Evolutionary conservation across 2,113 vertebrate species (phyloP).

Genomic region (Elephas maximus): DNA sequence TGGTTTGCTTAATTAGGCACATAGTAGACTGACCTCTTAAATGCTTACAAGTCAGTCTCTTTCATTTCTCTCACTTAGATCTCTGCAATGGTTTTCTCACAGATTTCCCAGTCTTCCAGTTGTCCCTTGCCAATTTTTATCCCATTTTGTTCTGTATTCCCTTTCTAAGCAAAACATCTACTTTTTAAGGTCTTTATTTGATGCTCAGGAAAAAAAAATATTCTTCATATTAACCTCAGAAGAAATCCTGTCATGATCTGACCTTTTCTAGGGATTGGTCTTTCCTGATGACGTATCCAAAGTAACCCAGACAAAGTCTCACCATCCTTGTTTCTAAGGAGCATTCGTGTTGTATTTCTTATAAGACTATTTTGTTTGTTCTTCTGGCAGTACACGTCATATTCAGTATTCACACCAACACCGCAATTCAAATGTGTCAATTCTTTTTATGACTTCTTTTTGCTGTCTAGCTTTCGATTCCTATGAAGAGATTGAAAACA

Average conservation of each 20-base stretch:
- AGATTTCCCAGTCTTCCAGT: not conserved
- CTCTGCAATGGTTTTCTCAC: not conserved
- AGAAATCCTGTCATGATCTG: not conserved
- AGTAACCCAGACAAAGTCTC: no score
- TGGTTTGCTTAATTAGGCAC: not conserved
- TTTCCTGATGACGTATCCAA: no score
- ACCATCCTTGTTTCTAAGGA: no score
- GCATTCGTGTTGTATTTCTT: no score
- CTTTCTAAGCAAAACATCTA: not conserved
- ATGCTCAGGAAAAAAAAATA: not conserved
- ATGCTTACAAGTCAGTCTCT: not conserved
- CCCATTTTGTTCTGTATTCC: not conserved
- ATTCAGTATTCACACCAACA: no score
- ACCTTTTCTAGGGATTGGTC: no score
- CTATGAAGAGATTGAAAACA: no score
- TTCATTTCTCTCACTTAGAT: not conserved
- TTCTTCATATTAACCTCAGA: not conserved
- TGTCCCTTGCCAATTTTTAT: not conserved
- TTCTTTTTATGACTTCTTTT: no score
- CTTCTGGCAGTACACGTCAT: no score
- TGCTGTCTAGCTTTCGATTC: no score
- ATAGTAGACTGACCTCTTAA: not conserved
- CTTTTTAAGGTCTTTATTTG: not conserved
- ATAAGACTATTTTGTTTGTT: no score
- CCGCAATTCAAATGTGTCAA: no score